phyloP scores from a whole-genome alignment of 2,113 vertebrate genomes.

The Misgurnus mizolepis region DNA sequence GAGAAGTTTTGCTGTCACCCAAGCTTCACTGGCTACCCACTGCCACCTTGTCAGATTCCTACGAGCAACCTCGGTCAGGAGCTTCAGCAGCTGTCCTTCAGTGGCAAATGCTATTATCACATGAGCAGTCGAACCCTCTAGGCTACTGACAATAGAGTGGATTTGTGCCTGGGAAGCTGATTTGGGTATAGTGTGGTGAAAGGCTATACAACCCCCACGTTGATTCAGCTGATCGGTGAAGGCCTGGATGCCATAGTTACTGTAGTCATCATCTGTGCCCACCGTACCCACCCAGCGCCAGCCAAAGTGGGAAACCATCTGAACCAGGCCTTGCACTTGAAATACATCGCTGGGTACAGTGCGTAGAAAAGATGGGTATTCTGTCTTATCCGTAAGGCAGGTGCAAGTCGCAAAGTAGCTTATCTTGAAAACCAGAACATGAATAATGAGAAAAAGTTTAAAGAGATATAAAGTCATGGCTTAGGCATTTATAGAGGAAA shows the following conservation, averaged over 20 bases:
- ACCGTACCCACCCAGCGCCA: slow-evolving; percentile 68
- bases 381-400: slow-evolving; percentile 60
- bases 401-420: slow-evolving; percentile 68
- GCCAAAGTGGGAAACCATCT: slow-evolving; percentile 59
- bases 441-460: background rate
- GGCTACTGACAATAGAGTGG: slow-evolving; percentile 58
- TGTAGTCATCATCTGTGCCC: slow-evolving; percentile 76
- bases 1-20: slow-evolving; percentile 67
- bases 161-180: slow-evolving; percentile 57
- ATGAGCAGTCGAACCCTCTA: slow-evolving; percentile 66
- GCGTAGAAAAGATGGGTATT: slow-evolving; percentile 65
- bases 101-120: slow-evolving; percentile 73
- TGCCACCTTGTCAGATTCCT: slow-evolving; percentile 70
- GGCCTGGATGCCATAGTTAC: slow-evolving; percentile 73
- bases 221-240: slow-evolving; percentile 67
- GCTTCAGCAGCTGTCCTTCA: slow-evolving; percentile 68
- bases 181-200: slow-evolving; percentile 67
- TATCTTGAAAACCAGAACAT: slow-evolving; percentile 51
- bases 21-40: slow-evolving; percentile 68
- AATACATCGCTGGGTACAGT: slow-evolving; percentile 66
- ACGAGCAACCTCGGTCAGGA: slow-evolving; percentile 64
- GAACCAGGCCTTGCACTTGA: slow-evolving; percentile 63
- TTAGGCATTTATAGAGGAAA: background rate
- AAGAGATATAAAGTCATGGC: background rate
- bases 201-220: slow-evolving; percentile 67